Percentiles rank a stretch among this genome's conserved stretches.
Conservation (phyloP, 30 jellyfish, hydroid and myxozoan genomes). For the Nemopilema nomurai region DNA sequence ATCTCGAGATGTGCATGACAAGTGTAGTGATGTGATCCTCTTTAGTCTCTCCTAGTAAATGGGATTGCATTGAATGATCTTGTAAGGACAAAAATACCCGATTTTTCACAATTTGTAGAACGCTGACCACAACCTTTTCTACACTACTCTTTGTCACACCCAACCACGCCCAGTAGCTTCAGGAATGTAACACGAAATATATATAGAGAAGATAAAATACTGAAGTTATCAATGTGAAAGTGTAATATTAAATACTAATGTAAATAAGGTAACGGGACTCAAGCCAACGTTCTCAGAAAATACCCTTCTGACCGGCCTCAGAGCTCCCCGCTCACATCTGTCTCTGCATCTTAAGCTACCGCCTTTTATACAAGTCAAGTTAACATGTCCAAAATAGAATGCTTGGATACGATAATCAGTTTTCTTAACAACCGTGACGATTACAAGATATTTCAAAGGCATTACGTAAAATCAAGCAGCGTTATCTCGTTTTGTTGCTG, state of each 20-base stretch:
- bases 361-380: background rate
- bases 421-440: conserved; percentile 10
- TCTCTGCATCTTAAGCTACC: conserved; percentile 6
- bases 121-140: conserved; percentile 16
- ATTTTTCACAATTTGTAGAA: background rate
- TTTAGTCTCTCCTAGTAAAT: background rate
- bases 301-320: conserved; percentile 16
- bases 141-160: conserved; percentile 10
- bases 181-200: conserved; percentile 15
- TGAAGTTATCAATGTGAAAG: background rate
- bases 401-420: conserved; percentile 4
- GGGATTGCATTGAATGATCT: conserved; percentile 31
- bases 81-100: background rate
- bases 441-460: conserved; percentile 1
- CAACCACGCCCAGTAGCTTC: conserved; percentile 29
- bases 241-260: background rate
- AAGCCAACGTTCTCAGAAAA: conserved; percentile 8
- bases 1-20: background rate
- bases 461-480: conserved; percentile 1
- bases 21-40: conserved; percentile 18
- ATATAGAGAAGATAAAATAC: background rate
- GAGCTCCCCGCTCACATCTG: conserved; percentile 28
- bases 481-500: background rate
- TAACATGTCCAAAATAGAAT: conserved; percentile 6
- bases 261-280: conserved; percentile 8